Evolutionary conservation across 1,140 invertebrate genomes (phyloP), one percentile per base, ranked within the genome.

Genomic region (Lerema accius): DNA sequence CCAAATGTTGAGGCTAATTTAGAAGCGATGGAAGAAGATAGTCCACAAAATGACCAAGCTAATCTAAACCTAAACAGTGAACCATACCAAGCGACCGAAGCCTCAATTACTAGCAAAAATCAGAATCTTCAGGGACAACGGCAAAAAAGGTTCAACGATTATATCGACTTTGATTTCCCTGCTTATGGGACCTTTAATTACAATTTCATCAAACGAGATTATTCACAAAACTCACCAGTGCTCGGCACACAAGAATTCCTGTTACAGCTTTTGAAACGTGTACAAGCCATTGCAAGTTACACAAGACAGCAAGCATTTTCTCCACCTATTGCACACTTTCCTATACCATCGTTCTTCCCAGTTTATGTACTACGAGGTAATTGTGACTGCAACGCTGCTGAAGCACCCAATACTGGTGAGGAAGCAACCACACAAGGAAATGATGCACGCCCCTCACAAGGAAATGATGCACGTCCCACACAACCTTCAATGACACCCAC

Each of bases 141-240:
- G 45, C 73, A 83, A 53, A 87, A 85, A 67, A 69, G 84, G 71
- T 87, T 69, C 71, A 82, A 73, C 60, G 75, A 84, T 45, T 73
- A 70, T 55, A 69, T 74, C 23, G 66, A 68, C 40, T 74, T 56
- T 59, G 78, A 71, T 15, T 61, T 73, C 50, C 63, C 76, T 56
- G 63, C 76, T 32, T 69, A 68, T 3, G 40, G 17, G 13, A 11
- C 43, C 40, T 56, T 19, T 9, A 80, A 67, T 35, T 62, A 73
- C 3, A 37, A 62, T 45, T 72, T 49, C 43, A 48, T 39, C 19
- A 84, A 74, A 64, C 74, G 77, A 67, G 77, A 85, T 37, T 58
- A 78, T 23, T 60, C 59, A 9, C 42, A 59, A 5, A 69, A 73
- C 15, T 60, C 68, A n/a, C 70, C 67, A 13, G 51, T 63, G 11